Base-by-base conservation (phyloP, 2,797 vertebrate genomes). In the Hyperoplus immaculatus region DNA sequence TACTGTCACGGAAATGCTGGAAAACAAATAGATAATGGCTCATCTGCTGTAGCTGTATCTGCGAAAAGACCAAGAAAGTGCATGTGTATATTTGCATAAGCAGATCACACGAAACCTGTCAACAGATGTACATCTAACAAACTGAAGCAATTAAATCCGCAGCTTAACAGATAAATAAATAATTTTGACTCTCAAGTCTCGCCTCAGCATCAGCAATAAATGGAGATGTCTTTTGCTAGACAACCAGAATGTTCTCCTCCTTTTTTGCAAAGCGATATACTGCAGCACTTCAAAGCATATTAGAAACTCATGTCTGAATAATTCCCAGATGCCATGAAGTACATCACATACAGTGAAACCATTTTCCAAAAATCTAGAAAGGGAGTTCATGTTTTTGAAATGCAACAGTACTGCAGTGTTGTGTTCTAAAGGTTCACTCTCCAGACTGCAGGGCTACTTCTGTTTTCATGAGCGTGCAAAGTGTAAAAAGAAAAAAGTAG, bases 351-450 rank as follows among this genome's bases (percentile, higher is more conserved):
- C 5, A 45, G 9, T 42, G 58, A 61, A 46, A 63, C 12, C 11
- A 47, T 69, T 59, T 55, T 12, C 29, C 29, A 29, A 54, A 1
- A 53, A 50, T 29, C 39, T 51, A 1, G 3, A 69, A 41, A 55
- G 38, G 16, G 51, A 38, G 29, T 51, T 14, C 12, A 6, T 45
- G 5, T 5, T 60, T 54, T 21, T 29, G 29, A 43, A 65, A 74
- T 18, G 60, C 13, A 63, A n/a, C 45, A 57, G 8, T 42, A 4
- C 14, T 43, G 42, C 16, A 36, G 11, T 50, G 42, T 18, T 15
- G 29, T 42, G 70, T 56, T 66, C 49, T 56, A 38, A 64, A 70
- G 38, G 16, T 13, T 64, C 39, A 21, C 41, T 68, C 41, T 60
- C 11, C 56, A 54, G 15, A 29, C 56, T 49, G 0, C 55, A 13